These are phyloP conservation scores for Enteromius radiatus DNA, from an alignment of 2,797 vertebrate genomes.

Conservation along the genomic window DNA sequence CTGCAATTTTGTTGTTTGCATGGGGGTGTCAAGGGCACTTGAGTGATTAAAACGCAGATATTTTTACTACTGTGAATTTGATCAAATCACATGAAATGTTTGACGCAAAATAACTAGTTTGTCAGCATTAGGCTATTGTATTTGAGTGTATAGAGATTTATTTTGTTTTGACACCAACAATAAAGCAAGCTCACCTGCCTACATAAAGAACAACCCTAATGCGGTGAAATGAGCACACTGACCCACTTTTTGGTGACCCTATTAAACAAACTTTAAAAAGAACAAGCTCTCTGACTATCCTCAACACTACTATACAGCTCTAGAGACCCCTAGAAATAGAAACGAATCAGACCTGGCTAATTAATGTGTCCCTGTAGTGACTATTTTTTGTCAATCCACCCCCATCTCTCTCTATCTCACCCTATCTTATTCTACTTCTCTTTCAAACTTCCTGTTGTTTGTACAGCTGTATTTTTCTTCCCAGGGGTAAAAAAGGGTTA, in stretches of 20 bases:
- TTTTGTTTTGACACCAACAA: too few relatives aligned
- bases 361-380: conserved; percentile 73
- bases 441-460: not conserved
- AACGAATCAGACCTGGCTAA: conserved; percentile 76
- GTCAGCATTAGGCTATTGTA: not conserved
- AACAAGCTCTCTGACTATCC: conserved; percentile 70
- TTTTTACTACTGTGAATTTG: not conserved
- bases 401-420: not conserved
- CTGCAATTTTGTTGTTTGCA: not conserved
- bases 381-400: conserved; percentile 34
- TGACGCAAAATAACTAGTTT: not conserved
- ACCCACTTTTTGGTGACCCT: conserved; percentile 75
- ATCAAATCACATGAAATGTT: not conserved
- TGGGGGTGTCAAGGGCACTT: not conserved
- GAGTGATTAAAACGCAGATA: not conserved
- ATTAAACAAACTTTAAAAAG: conserved; percentile 74
- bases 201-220: conserved; percentile 35
- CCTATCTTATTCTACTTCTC: not conserved
- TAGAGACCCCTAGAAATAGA: conserved; percentile 73
- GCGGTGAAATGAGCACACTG: conserved; percentile 63
- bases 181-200: conserved; percentile 8
- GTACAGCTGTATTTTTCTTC: not conserved
- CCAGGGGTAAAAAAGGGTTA: not conserved
- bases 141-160: not conserved
- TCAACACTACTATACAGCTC: conserved; percentile 70